Evolutionary conservation across 2,888 invertebrate genomes (phyloP).

Genomic region (Rhogogaster chlorosoma): DNA sequence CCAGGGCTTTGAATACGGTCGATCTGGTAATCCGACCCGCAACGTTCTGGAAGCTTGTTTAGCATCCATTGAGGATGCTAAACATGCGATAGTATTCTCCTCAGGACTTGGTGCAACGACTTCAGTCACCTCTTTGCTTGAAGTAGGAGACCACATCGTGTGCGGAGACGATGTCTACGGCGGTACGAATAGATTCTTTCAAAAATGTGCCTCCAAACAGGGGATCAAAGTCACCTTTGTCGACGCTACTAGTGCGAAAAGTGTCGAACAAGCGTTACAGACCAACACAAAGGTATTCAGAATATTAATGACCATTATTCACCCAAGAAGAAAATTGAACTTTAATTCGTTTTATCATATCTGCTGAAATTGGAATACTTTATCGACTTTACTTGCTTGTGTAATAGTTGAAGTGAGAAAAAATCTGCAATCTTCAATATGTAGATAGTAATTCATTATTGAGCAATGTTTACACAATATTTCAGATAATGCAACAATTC

Average conservation of each 20-base stretch:
- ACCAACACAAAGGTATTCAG: conserved; percentile 89
- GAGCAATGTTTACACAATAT: neutral
- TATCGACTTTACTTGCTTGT: neutral
- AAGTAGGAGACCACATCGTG: conserved; percentile 93
- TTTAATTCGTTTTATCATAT: neutral
- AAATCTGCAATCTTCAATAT: neutral
- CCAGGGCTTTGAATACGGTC: conserved; percentile 94
- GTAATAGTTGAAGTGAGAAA: neutral
- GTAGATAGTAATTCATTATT: neutral
- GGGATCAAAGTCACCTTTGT: conserved; percentile 89
- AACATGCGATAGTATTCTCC: conserved; percentile 90
- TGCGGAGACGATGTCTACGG: conserved; percentile 97
- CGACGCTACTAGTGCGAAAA: conserved; percentile 85
- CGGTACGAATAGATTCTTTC: conserved; percentile 89
- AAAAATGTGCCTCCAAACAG: conserved; percentile 83
- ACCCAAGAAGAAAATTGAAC: neutral
- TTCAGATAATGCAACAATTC: neutral
- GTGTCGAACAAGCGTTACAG: conserved; percentile 85
- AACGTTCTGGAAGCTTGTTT: conserved; percentile 93
- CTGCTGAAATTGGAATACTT: neutral
- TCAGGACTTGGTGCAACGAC: conserved; percentile 95
- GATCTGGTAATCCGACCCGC: conserved; percentile 97
- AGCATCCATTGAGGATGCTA: conserved; percentile 93
- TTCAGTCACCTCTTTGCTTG: conserved; percentile 87
- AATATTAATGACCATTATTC: neutral